Evolutionary conservation across 2,797 vertebrate genomes (phyloP).

Genomic region (Notolabrus celidotus): DNA sequence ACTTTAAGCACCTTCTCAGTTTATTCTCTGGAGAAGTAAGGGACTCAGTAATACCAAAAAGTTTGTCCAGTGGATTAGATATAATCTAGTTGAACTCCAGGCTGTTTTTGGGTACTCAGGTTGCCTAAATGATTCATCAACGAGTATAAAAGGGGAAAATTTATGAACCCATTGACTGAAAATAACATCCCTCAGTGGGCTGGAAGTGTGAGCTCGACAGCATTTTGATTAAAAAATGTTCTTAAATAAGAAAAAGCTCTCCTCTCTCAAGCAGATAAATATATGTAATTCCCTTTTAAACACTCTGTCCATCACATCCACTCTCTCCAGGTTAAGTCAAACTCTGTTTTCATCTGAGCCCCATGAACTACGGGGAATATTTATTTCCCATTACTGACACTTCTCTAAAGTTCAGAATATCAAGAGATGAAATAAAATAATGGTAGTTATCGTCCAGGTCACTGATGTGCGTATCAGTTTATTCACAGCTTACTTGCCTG

Average conservation of each 20-base stretch:
- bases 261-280: neutral
- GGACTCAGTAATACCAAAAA: neutral
- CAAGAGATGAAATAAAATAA: slow-evolving; percentile 2
- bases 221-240: neutral
- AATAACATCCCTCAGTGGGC: neutral
- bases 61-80: neutral
- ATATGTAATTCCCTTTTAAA: neutral
- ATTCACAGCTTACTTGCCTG: slow-evolving; percentile 26
- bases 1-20: neutral
- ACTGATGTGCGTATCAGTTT: neutral
- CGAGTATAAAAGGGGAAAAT: neutral
- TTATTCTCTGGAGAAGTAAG: neutral
- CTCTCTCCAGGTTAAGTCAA: neutral
- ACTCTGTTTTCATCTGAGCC: slow-evolving; percentile 3
- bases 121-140: neutral
- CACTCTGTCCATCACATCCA: neutral
- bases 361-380: slow-evolving; percentile 4
- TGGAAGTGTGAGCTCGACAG: neutral
- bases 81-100: neutral
- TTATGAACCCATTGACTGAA: too few species aligned
- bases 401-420: slow-evolving; percentile 4
- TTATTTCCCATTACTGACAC: slow-evolving; percentile 1
- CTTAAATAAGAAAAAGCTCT: neutral
- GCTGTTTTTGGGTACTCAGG: neutral
- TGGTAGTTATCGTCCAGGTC: neutral